A percentile compares a stretch with the other conserved stretches of the same genome.
These are phyloP conservation scores for Simalia tracyae DNA, from an alignment of 2,797 vertebrate genomes.

Conservation along the genomic window DNA sequence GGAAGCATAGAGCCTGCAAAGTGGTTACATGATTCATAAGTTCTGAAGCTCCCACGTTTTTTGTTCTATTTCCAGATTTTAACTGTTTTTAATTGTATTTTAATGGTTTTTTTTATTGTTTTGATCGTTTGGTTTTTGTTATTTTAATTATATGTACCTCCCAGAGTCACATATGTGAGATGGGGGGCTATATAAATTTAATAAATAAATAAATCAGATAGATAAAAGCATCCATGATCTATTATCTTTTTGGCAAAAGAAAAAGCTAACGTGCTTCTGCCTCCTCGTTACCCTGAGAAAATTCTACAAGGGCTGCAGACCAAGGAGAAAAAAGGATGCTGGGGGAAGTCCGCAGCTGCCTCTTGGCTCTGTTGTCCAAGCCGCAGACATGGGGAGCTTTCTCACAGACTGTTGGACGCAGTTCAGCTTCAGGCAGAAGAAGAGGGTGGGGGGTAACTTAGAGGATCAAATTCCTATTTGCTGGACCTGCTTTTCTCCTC, in stretches of 20 bases:
- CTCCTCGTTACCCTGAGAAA: not conserved
- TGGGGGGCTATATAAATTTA: not conserved
- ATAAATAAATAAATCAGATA: not conserved
- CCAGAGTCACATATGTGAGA: not conserved
- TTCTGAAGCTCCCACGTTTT: not conserved
- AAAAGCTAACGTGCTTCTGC: not conserved
- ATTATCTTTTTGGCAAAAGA: not conserved
- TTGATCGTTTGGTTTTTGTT: not conserved
- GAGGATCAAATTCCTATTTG: slow-evolving; percentile 41
- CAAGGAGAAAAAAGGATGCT: not conserved
- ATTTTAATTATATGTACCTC: not conserved
- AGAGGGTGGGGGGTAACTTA: slow-evolving; percentile 12
- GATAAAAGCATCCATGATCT: not conserved
- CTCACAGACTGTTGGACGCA: slow-evolving; percentile 50
- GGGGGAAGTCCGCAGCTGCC: slow-evolving; percentile 8
- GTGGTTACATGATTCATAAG: not conserved
- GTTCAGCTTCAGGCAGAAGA: slow-evolving; percentile 39
- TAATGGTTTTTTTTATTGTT: not conserved
- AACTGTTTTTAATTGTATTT: not conserved
- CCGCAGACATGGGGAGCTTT: slow-evolving; percentile 36
- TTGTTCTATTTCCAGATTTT: not conserved
- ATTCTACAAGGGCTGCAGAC: not conserved
- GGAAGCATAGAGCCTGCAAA: not conserved
- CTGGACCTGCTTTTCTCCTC: slow-evolving; percentile 15
- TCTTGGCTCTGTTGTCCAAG: slow-evolving; percentile 20